Evolutionary conservation across 2,113 vertebrate species (phyloP), one percentile per base, ranked within the genome.

Genomic region (Alectura lathami): DNA sequence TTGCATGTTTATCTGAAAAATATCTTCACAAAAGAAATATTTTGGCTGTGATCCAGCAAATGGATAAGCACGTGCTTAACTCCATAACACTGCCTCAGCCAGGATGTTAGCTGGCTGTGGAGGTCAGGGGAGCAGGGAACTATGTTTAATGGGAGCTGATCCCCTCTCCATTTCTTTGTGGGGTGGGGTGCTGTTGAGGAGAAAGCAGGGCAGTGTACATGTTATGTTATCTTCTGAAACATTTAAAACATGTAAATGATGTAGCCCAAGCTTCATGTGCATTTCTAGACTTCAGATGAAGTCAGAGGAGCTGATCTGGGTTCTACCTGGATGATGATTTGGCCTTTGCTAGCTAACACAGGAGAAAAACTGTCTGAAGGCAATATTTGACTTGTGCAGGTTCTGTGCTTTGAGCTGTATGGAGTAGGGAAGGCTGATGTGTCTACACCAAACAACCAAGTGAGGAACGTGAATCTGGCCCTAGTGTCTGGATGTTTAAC

Each of bases 231-330:
- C 78, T 85, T 48, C 40, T 16, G 40, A 38, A 68, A 17, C 22
- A 8, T 9, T 9, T 21, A 42, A 64, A 60, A n/a, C 3, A 26
- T 5, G 8, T 10, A 42, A 68, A 54, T 18, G 32, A 60, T 1
- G 29, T 17, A 27, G 32, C 10, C 14, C 4, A 9, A 21, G 40
- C 8, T 43, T 43, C 3, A 0, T 0, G 1, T 32, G 30, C 0
- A 1, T 73, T 79, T 43, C 38, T 40, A 3, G 16, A 22, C 9
- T 6, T 62, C 38, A 27, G 40, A 11, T 34, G 13, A 48, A 51
- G 43, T 57, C 32, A 9, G 42, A 48, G 51, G 82, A 77, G 4
- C 18, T 30, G 51, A 56, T n/a, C 17, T 11, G 22, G 32, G 14
- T 15, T 75, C 18, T 12, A 13, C 15, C 34, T 51, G 30, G 22